Percentiles rank a stretch among this genome's conserved stretches.
These are phyloP conservation scores for Sminthurides bifidus DNA, from an alignment of 1,140 invertebrate genomes.

Conservation along the genomic window DNA sequence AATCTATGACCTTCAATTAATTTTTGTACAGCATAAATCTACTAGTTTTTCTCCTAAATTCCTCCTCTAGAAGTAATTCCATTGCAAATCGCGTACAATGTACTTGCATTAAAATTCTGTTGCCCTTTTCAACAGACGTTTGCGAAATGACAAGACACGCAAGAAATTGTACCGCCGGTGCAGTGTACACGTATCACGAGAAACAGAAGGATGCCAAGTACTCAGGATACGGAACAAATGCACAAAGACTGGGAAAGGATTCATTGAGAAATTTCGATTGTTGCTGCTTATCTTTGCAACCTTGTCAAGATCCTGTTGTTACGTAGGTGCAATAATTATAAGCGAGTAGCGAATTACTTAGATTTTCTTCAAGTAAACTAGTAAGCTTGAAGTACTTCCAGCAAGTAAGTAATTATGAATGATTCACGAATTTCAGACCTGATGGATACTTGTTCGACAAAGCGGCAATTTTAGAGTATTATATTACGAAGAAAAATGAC, in stretches of 20 bases:
- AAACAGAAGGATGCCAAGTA: conserved; percentile 88
- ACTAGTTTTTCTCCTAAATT: no score
- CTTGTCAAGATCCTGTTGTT: conserved; percentile 77
- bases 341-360: neutral
- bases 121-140: no score
- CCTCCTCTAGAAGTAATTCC: no score
- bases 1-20: no score
- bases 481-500: conserved; percentile 89
- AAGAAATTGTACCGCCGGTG: conserved; percentile 93
- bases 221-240: conserved; percentile 80
- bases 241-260: conserved; percentile 80
- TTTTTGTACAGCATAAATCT: no score
- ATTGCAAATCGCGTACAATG: no score
- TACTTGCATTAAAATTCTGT: no score
- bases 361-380: neutral
- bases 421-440: conserved; percentile 43
- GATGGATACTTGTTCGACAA: conserved; percentile 96
- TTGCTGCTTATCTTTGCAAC: conserved; percentile 91
- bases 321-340: conserved; percentile 46
- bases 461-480: conserved; percentile 91
- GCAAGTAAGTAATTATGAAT: neutral
- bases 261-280: conserved; percentile 97
- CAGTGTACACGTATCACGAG: conserved; percentile 97
- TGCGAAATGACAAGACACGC: conserved; percentile 82
- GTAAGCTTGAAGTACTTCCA: neutral